Base-by-base conservation (phyloP, 2,888 invertebrate species). In the Diadromus collaris region DNA sequence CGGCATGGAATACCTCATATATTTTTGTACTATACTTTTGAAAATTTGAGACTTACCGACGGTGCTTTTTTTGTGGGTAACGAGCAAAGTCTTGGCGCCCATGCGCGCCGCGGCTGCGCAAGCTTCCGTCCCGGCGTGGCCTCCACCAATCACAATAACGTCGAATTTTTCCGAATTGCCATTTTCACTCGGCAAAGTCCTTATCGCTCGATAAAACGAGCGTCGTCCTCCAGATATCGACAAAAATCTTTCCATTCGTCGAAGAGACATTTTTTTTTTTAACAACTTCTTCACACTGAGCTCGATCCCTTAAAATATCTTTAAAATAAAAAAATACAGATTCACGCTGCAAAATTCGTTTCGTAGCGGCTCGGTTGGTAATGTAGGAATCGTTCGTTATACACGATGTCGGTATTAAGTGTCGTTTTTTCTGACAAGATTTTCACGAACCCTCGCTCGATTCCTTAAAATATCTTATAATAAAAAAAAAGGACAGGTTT, bases 51-150 rank as follows among this genome's bases (percentile, higher is more conserved):
- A 76, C 85, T 83, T 91, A 93, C 96, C 97, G 80, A 98, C 94
- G 2, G 97, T 96, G 83, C 94, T 94, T 84, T 94, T 93, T 86
- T 97, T 97, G 85, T 97, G 97, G 0, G 97, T 98, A 9, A 97
- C 92, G 41, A 98, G 92, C 63, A 97, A 89, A 0, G 97, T 97
- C 79, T 92, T 92, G 0, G 94, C 95, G 9, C 97, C 96, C 95
- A 96, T 96, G 86, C 97, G 92, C 1, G 96, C 95, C 1, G 97
- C 94, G 5, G 97, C 97, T 54, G 95, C 93, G 86, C 95, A 96
- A 2, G 97, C 97, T 91, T 98, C 97, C 6, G 95, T 95, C 16
- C 98, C 98, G 9, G 97, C 97, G 93, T 98, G 98, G 0, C 97
- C 97, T 6, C 97, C 97, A 16, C 97, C 97, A 84, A 97, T 94